Base-by-base conservation (phyloP, 1,140 invertebrate genomes). In the Chironomus striatipennis region DNA sequence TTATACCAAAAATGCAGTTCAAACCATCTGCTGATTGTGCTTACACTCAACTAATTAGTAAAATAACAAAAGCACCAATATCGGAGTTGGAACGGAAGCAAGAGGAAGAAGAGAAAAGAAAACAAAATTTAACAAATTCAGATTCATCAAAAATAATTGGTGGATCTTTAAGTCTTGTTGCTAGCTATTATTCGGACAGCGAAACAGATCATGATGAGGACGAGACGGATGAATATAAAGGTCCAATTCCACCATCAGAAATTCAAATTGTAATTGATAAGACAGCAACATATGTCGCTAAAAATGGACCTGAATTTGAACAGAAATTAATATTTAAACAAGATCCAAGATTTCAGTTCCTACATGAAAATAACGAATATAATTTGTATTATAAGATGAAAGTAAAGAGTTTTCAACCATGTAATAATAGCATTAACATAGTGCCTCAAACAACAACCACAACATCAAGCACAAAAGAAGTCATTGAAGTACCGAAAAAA, bases 281-380 rank as follows among this genome's bases (percentile, higher is more conserved):
- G 84, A 97, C 98, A 90, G 95, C 96, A 1, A 90, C 90, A 75
- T 98, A 98, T 80, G 96, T 98, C 0, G 90, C 92, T 0, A 96
- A 96, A 79, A 98, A 98, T 84, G 97, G 96, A 0, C 86, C 89
- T 73, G 93, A 95, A 77, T 98, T 98, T 83, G 96, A 98, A 79
- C 87, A 89, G 9, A 92, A 94, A 42, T 91, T 98, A 0, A 90
- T 90, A 79, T 90, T 88, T 4, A 96, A 96, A 83, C 90, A 91
- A 15, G 95, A 97, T 82, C 87, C 90, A 0, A 83, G 95, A 34
- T 98, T 96, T 80, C 88, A 88, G 17, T 96, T 96, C 81, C 81
- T 96, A 0, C 87, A 94, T 73, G 82, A 88, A 0, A 86, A 84
- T 0, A 89, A 95, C 80, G 84, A 90, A 70, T 93, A 88, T 80